phyloP scores from a whole-genome alignment of 2,113 vertebrate genomes.

The Rhea pennata region DNA sequence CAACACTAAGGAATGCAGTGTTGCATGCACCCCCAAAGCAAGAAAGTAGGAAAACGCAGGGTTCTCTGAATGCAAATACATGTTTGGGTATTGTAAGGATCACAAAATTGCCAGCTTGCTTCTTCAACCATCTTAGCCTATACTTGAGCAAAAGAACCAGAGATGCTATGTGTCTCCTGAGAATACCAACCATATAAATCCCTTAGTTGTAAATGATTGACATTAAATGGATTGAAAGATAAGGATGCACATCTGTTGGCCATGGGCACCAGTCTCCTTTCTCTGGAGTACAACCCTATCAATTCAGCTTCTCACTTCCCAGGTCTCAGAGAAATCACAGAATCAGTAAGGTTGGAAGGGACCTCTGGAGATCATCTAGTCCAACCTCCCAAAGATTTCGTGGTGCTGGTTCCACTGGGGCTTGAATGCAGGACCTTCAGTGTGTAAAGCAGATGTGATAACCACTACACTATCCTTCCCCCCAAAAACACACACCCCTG shows the following conservation, averaged over 20 bases:
- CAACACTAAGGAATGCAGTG: no score
- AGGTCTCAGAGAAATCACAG: no score
- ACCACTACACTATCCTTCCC: no score
- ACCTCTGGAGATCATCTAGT: no score
- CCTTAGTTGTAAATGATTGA: neutral
- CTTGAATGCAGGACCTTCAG: no score
- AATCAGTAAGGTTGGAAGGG: no score
- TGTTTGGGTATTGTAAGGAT: neutral
- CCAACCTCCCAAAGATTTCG: no score
- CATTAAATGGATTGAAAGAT: neutral
- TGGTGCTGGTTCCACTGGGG: no score
- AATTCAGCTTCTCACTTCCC: neutral
- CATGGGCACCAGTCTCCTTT: neutral
- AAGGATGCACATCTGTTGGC: neutral
- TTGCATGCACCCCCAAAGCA: neutral
- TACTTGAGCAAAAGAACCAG: neutral
- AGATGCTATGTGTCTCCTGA: neutral
- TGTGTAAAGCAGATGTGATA: no score
- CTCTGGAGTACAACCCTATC: no score
- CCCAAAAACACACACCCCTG: neutral
- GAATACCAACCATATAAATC: neutral
- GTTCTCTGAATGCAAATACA: neutral
- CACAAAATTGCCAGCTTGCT: neutral
- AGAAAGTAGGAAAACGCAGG: neutral
- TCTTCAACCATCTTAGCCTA: neutral